Evolutionary conservation across 2,113 vertebrate species (phyloP), one percentile per base, ranked within the genome.

Genomic region (Vimba vimba): DNA sequence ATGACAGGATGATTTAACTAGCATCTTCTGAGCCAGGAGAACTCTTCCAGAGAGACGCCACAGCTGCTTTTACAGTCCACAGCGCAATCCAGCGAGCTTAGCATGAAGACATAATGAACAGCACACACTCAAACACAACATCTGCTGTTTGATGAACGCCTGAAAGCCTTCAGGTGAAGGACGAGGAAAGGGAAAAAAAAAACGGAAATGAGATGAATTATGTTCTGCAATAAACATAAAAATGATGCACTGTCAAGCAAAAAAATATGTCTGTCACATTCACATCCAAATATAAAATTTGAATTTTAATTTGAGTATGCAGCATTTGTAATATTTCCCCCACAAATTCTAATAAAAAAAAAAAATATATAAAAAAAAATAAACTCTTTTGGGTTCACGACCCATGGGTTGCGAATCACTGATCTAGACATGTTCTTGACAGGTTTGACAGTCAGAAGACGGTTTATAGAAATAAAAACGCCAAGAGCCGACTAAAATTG

Each of bases 81-180:
- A 57, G 55, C 55, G 2, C 55, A 57, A 57, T 19, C 7, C 55
- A 80, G 50, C 6, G 39, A 12, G 43, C 50, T 25, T 19, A 33
- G 19, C n/a, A 36, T 36, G 23, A 68, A 52, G 66, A 86, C 27
- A 52, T 71, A 62, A 69, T 52, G 19, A 43, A 19, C 23, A 43
- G 33, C 79, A 75, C 27, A 82, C 30, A 33, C 55, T 52, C 36
- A 47, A 21, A 23, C 25, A 23, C 7, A 57, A 23, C 55, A 57
- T 57, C 55, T 23, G 55, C 55, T 57, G 55, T 21, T 57, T 57
- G 19, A 57, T 57, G 19, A 79, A 68, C 15, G 6, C 15, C 6
- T 64, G 23, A 82, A 45, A 27, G 60, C 69, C 79, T 75, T 59
- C n/a, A 83, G 30, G 50, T 27, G 39, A 64, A 77, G 47, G 57